phyloP scores from a whole-genome alignment of 2,797 vertebrate species.

The Sebastes reedi region DNA sequence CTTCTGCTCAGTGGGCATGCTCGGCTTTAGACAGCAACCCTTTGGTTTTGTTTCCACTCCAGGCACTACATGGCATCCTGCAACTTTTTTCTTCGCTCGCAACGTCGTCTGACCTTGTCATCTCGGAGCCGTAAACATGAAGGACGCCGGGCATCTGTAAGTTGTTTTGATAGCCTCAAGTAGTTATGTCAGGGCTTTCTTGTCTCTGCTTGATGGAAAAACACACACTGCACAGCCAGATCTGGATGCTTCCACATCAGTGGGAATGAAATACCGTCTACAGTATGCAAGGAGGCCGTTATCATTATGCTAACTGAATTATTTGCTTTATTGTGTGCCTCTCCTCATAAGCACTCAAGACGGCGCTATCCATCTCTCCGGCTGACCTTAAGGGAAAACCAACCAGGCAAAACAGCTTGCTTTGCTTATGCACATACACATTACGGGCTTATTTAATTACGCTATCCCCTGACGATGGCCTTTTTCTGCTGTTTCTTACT shows the following conservation, averaged over 20 bases:
- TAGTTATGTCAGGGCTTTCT: constrained; percentile 41
- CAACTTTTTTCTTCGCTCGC: constrained; percentile 42
- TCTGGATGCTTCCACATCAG: constrained; percentile 34
- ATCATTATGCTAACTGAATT: constrained; percentile 79
- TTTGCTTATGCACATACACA: constrained; percentile 65
- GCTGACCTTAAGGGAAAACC: constrained; percentile 68
- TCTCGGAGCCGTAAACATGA: constrained; percentile 70
- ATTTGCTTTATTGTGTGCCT: constrained; percentile 73
- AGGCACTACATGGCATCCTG: constrained; percentile 49
- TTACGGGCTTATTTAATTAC: constrained; percentile 75
- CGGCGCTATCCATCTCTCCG: constrained; percentile 63
- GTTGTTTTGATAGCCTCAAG: constrained; percentile 68
- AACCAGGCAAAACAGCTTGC: constrained; percentile 61
- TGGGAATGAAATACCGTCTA: constrained; percentile 57
- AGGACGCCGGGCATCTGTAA: constrained; percentile 60
- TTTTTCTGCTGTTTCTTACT: constrained; percentile 45
- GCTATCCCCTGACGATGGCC: constrained; percentile 44
- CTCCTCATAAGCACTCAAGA: constrained; percentile 66
- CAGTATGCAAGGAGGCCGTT: constrained; percentile 55
- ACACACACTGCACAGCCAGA: constrained; percentile 22
- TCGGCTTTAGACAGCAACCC: constrained; percentile 47
- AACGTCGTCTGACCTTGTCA: constrained; percentile 66
- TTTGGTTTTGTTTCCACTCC: constrained; percentile 60
- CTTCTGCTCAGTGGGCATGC: constrained; percentile 57
- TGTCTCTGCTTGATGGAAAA: constrained; percentile 45